Base-by-base conservation (phyloP, 2,113 vertebrate genomes). In the Clarias magur region DNA sequence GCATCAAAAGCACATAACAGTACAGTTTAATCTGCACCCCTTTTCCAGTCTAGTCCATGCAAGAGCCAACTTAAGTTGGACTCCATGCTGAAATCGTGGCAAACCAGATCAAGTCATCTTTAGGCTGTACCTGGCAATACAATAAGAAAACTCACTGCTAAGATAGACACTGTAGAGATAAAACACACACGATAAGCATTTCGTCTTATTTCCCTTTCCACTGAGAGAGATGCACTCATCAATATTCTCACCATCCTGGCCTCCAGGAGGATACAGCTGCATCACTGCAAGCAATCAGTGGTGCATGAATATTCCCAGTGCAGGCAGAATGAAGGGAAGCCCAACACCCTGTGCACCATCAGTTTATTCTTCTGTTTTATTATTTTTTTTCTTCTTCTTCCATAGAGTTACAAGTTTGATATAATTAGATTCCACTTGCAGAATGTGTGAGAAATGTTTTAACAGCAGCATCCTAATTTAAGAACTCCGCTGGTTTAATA, bases 291-390 rank as follows among this genome's bases (percentile, higher is more conserved):
- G 54, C 6, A 15, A 57, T 80, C 76, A 80, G 76, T 80, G 54
- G 76, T 57, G 76, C 54, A 8, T 57, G 76, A 80, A 80, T 57
- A 80, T 80, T 30, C 76, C 76, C 76, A 80, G n/a, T 30, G n/a
- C 25, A 57, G 53, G 10, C 25, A 3, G 57, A 54, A 30, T n/a
- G 30, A 17, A 80, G 53, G n/a, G 48, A 54, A 79, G 75, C 48
- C 38, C 54, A 54, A 30, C 15, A 79, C 48, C 15, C 53, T 57
- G 53, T 57, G n/a, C 42, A 53, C 23, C 48, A 53, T 53, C 19
- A 53, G 21, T 57, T 13, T 75, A 54, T 78, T 76, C 25, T 12
- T 12, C 23, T 78, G 42, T 78, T n/a, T n/a, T n/a, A n/a, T n/a
- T n/a, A n/a, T 30, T 79, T 56, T 79, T 79, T 48, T 48, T 38